phyloP scores from a whole-genome alignment of 2,888 invertebrate genomes.

The Aphrophora alni region DNA sequence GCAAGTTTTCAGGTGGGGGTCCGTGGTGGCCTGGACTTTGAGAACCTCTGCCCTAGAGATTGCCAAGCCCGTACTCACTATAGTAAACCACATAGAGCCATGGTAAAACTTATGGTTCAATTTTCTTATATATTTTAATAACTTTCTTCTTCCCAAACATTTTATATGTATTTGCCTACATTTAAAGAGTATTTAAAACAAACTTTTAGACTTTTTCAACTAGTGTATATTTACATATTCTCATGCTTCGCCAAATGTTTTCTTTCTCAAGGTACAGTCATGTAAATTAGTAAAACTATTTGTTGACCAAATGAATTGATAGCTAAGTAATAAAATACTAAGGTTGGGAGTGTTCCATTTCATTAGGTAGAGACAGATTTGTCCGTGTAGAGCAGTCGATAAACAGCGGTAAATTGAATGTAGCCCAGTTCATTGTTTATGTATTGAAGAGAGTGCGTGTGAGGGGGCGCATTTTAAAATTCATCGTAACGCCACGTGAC shows the following conservation, averaged over 20 bases:
- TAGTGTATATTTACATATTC: background rate
- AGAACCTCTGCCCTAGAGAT: no score
- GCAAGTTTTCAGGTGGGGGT: no score
- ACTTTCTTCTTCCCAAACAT: no score
- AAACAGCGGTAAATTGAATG: conserved; percentile 23
- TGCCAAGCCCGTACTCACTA: no score
- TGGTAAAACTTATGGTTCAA: no score
- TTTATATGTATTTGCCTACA: no score
- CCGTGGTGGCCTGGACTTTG: no score
- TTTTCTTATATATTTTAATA: no score
- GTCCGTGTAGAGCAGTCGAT: background rate
- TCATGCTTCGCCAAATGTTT: background rate
- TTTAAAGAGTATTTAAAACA: no score
- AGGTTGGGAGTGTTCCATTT: background rate
- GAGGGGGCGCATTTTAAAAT: conserved; percentile 7
- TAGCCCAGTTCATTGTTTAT: conserved; percentile 31
- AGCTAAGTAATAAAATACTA: no score
- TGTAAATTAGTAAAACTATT: background rate
- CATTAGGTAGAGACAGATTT: background rate
- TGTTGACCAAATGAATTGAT: background rate
- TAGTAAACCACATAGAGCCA: no score
- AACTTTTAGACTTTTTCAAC: no score
- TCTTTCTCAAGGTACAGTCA: background rate
- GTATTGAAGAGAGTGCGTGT: conserved; percentile 25
- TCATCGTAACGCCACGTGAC: background rate